Percentiles rank a stretch among this genome's conserved stretches.
Evolutionary conservation across 2,797 vertebrate genomes (phyloP).

Genomic region (Neosalanx taihuensis): DNA sequence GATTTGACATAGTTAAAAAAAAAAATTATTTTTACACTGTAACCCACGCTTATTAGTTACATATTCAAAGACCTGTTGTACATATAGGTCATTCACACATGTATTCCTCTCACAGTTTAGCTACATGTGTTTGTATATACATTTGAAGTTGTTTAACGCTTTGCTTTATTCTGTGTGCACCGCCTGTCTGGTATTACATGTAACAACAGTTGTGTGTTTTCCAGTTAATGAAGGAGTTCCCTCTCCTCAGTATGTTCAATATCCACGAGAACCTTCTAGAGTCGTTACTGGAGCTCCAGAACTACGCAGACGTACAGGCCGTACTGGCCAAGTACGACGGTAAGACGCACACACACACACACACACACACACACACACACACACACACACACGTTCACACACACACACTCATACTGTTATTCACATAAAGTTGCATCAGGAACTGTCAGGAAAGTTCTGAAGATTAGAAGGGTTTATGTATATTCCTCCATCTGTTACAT

Average conservation of each 20-base stretch:
- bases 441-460: no score
- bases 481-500: no score
- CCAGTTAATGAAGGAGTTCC: constrained; percentile 99
- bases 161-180: constrained; percentile 56
- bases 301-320: constrained; percentile 96
- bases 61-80: background rate
- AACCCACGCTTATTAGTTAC: background rate
- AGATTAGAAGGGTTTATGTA: no score
- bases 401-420: background rate
- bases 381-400: background rate
- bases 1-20: background rate
- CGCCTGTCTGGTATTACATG: constrained; percentile 68
- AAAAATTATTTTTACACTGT: background rate
- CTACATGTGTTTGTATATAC: no score
- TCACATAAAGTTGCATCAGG: no score
- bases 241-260: constrained; percentile 98
- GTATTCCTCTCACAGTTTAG: background rate
- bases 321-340: constrained; percentile 98
- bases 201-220: constrained; percentile 79
- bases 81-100: background rate
- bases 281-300: constrained; percentile 95
- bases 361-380: background rate
- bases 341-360: constrained; percentile 60
- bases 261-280: constrained; percentile 98
- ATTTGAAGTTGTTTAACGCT: background rate